phyloP scores from a whole-genome alignment of 2,113 vertebrate species.

The Puntigrus tetrazona region DNA sequence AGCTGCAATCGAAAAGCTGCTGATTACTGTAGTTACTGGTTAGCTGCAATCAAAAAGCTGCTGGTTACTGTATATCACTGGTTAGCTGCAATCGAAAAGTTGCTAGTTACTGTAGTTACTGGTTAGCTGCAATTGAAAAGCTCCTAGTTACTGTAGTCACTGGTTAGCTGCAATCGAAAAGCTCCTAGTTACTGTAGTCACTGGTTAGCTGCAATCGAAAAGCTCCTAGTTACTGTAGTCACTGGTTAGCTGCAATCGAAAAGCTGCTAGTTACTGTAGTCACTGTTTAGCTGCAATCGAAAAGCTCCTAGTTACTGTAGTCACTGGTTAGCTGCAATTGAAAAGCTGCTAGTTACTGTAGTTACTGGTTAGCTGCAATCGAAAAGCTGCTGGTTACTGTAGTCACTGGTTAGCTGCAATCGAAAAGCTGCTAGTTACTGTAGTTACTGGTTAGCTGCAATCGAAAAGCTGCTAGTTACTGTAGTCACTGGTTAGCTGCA shows the following conservation, averaged over 20 bases:
- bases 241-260: not conserved
- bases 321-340: not conserved
- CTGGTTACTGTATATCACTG: no score
- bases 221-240: no score
- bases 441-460: no score
- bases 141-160: no score
- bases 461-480: no score
- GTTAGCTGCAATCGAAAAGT: not conserved
- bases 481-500: not conserved
- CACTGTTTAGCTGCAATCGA: no score
- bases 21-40: conserved; percentile 29
- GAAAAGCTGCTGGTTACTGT: no score
- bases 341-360: conserved; percentile 1
- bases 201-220: no score
- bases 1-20: not conserved
- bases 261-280: conserved; percentile 5
- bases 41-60: no score
- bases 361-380: no score
- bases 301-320: no score
- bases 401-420: not conserved
- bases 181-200: conserved; percentile 11
- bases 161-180: not conserved
- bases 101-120: conserved; percentile 22
- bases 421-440: not conserved
- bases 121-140: no score